Evolutionary conservation across 2,113 vertebrate genomes (phyloP).

Genomic region (Chloropsis hardwickii): DNA sequence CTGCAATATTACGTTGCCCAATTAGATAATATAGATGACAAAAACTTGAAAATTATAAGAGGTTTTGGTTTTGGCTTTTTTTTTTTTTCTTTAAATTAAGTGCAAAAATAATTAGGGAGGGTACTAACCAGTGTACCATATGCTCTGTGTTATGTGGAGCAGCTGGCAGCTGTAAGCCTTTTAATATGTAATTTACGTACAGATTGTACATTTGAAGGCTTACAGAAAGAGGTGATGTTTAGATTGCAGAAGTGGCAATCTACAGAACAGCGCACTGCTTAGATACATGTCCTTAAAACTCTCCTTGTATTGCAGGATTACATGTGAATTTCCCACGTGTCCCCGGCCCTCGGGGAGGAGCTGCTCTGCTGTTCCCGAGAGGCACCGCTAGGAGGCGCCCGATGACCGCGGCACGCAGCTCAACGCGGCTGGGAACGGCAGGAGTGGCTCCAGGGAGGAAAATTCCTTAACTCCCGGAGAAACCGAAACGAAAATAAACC

Average conservation of each 20-base stretch:
- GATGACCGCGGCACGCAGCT: not conserved
- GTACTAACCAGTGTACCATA: accelerated
- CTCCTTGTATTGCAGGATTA: accelerated
- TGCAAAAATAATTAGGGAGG: not conserved
- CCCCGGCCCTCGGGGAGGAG: accelerated
- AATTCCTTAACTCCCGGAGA: accelerated
- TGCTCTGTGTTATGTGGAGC: accelerated
- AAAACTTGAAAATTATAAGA: not conserved
- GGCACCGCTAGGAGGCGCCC: not conserved
- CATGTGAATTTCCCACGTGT: accelerated
- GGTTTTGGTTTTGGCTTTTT: too few species aligned
- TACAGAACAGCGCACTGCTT: not conserved
- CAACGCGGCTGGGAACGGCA: not conserved
- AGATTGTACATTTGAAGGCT: not conserved
- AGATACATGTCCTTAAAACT: accelerated
- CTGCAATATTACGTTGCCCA: not conserved
- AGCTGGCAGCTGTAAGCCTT: not conserved
- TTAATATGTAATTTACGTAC: not conserved
- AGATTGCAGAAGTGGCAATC: not conserved
- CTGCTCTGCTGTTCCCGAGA: not conserved
- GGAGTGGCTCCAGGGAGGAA: accelerated
- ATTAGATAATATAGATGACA: not conserved
- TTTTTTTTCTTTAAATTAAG: not conserved
- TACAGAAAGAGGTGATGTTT: not conserved
- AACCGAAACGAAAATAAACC: not conserved